Evolutionary conservation across 2,797 vertebrate species (phyloP), one percentile per base, ranked within the genome.

Genomic region (Girardinus metallicus): DNA sequence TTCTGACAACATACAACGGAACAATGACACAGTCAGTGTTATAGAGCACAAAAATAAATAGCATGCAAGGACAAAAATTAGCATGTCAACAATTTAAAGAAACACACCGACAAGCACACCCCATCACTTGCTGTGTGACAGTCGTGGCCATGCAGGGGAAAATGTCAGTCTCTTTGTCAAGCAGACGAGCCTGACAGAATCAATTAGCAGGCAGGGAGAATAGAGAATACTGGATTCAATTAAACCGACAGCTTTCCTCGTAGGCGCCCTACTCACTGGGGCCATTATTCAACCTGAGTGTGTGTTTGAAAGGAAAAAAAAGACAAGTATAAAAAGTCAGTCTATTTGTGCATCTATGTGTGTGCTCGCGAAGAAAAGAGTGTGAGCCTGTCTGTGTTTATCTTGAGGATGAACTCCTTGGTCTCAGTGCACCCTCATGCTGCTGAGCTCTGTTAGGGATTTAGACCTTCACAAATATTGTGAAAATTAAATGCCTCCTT

Each of bases 231-330:
- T 88, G 90, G 89, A 93, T 94, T 94, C 92, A 95, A 95, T 95
- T 94, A 95, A 93, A 94, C 83, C 93, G 94, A 94, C 94, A 94
- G 91, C 91, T 92, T 93, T 84, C 89, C 93, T 93, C 91, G 93
- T 90, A 92, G 94, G 91, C 93, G 81, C 83, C 90, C 86, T 84
- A 82, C 91, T 92, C 91, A 88, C 91, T 90, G 91, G 68, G 87
- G 92, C 88, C 88, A 93, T 94, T 94, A 94, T 93, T 93, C 88
- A 91, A 75, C 91, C 86, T 91, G 91, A 92, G 74, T 77, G 77
- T 76, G 76, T 78, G 82, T 82, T 75, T 85, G 71, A 74, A 72
- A 77, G n/a, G 78, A 41, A 51, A 51, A 75, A 43, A 72, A 47
- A 62, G 80, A 75, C 44, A 74, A 41, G 29, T 57, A 29, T 77